Evolutionary conservation across 2,888 invertebrate species (phyloP), one percentile per base, ranked within the genome.

Genomic region (Metallyticus violacea): DNA sequence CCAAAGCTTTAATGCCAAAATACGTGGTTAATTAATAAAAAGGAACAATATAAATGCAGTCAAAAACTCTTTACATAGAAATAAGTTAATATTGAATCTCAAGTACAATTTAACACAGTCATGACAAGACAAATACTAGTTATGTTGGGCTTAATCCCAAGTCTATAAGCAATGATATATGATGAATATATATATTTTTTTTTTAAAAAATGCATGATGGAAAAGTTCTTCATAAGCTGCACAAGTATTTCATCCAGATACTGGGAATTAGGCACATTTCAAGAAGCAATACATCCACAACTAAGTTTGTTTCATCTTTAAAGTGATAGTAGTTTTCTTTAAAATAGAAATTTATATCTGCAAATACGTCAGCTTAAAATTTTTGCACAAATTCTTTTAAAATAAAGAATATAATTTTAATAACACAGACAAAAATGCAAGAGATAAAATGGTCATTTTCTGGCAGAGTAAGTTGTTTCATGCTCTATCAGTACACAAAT

Each of bases 11-110:
- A n/a, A 62, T 27, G 62, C 27, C 82, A 82, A 82, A 26, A 25
- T 25, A 62, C 40, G 22, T 26, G 22, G 26, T n/a, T 30, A 26
- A 82, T 26, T 7, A 4, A 76, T n/a, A 82, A 82, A 82, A 82
- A 82, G 76, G 82, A 76, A 82, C 82, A 82, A 62, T 82, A 82
- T 82, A 82, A 82, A 82, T 82, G 82, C 82, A 82, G 82, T 82
- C 76, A 82, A 81, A 29, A 81, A 76, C 0, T 7, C 22, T 22
- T 81, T 30, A 30, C 82, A 82, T 30, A 82, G 27, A 76, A 82
- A 81, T 76, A 76, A 82, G n/a, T 82, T 82, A 82, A 40, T 82
- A 40, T 76, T 29, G n/a, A 80, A 80, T 81, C 80, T 40, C 81
- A 81, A 81, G 25, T 81, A 81, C 81, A 30, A 6, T 82, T 40